phyloP scores from a whole-genome alignment of 2,113 vertebrate species.

The Panthera uncia region DNA sequence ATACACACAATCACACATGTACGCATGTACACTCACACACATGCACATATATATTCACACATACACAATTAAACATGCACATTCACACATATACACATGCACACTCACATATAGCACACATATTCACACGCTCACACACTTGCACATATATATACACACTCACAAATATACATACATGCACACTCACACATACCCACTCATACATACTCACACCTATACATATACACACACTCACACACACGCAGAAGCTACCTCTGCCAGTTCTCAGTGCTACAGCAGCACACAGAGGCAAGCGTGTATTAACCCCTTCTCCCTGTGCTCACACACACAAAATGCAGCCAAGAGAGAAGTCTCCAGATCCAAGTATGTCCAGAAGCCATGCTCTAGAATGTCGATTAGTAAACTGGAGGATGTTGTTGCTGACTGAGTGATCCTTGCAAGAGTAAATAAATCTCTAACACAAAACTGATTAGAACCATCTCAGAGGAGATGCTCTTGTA shows the following conservation, averaged over 20 bases:
- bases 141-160: too few species aligned
- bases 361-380: not conserved
- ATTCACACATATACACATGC: not conserved
- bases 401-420: not conserved
- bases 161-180: too few species aligned
- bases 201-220: not conserved
- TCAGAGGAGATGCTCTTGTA: not conserved
- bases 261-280: not conserved
- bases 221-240: not conserved
- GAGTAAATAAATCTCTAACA: not conserved
- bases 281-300: not conserved
- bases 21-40: too few species aligned
- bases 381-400: not conserved
- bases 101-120: not conserved
- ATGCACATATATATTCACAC: not conserved
- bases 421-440: not conserved
- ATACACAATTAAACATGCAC: too few species aligned
- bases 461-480: not conserved
- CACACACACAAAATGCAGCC: not conserved
- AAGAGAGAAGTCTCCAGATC: not conserved
- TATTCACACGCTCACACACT: too few species aligned
- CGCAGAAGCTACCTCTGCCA: not conserved
- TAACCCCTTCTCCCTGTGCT: not conserved
- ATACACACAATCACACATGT: too few species aligned
- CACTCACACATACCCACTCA: not conserved